Percentiles rank a stretch among this genome's conserved stretches.
Conservation (phyloP, 2,888 invertebrate genomes). For the Stratiomys singularior region DNA sequence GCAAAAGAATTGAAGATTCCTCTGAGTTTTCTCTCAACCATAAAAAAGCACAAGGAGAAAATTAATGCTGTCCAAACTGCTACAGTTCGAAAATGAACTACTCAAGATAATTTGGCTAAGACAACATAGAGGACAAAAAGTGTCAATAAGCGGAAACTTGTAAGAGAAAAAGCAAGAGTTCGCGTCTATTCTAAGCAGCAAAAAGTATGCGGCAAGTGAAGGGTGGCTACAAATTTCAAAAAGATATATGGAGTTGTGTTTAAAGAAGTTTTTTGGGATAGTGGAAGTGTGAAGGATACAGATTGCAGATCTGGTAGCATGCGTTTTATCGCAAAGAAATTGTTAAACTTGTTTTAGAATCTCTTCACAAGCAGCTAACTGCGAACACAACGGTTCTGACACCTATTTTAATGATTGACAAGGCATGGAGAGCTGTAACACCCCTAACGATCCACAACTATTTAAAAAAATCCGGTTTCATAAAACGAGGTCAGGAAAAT, state of each 20-base stretch:
- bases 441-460: no score
- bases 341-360: no score
- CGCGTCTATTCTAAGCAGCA: constrained; percentile 36
- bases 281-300: background rate
- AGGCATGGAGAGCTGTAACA: no score
- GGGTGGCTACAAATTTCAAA: constrained; percentile 47
- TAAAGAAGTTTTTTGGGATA: constrained; percentile 48
- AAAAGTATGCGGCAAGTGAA: constrained; percentile 37
- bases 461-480: no score
- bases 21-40: background rate
- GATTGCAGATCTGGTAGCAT: no score
- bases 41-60: constrained; percentile 10
- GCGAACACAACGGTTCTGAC: no score
- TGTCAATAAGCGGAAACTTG: constrained; percentile 38
- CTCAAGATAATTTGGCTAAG: constrained; percentile 35
- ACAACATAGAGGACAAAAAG: constrained; percentile 46
- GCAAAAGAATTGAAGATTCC: constrained; percentile 1
- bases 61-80: constrained; percentile 2
- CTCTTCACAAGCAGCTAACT: no score
- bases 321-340: no score
- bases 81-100: background rate
- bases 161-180: constrained; percentile 44
- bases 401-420: no score
- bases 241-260: constrained; percentile 36
- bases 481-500: no score